Conservation (phyloP, 2,888 invertebrate species). For the Magallana nippona region DNA sequence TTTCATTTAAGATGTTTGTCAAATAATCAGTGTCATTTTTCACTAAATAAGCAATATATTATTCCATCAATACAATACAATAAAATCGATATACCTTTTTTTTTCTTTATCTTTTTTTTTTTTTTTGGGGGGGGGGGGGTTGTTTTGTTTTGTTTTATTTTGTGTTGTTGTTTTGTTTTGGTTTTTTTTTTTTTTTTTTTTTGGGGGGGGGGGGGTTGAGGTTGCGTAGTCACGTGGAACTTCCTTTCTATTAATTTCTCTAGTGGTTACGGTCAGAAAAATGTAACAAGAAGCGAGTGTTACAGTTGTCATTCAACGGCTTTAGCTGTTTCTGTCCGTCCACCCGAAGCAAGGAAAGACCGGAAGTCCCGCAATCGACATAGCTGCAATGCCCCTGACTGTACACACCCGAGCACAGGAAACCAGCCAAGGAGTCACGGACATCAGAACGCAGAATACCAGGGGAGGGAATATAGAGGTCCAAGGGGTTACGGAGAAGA, state of each 20-base stretch:
- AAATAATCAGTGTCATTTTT: too few relatives aligned
- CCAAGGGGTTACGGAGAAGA: neutral
- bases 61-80: too few relatives aligned
- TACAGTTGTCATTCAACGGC: constrained; percentile 26
- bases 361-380: constrained; percentile 13
- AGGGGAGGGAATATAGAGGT: neutral
- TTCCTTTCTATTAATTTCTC: neutral
- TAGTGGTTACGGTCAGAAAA: constrained; percentile 37
- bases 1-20: too few relatives aligned
- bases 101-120: too few relatives aligned
- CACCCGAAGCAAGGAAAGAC: neutral
- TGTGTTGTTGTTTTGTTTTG: too few relatives aligned
- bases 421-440: neutral
- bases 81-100: too few relatives aligned
- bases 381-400: constrained; percentile 40
- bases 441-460: neutral
- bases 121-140: too few relatives aligned
- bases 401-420: constrained; percentile 2
- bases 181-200: too few relatives aligned
- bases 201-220: too few relatives aligned
- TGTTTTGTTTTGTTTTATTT: too few relatives aligned
- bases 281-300: constrained; percentile 32
- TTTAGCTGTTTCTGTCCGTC: neutral
- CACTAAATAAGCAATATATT: too few relatives aligned
- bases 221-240: too few relatives aligned